Base-by-base conservation (phyloP, 2,888 invertebrate species). In the Arrhopalites spinosus region DNA sequence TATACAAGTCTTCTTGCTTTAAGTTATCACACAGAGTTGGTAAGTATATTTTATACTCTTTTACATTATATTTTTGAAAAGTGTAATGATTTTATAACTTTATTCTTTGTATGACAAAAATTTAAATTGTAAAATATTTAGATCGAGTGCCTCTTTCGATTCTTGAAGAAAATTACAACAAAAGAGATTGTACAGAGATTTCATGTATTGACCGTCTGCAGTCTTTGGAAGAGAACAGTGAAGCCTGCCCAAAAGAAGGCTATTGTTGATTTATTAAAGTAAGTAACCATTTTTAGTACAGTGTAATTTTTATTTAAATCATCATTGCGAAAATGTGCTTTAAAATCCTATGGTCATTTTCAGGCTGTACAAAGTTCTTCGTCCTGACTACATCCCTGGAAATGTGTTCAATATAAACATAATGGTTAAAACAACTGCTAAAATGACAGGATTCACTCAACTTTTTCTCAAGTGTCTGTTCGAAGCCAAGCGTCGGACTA, bases 291-390 rank as follows among this genome's bases (percentile, higher is more conserved):
- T 59, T 5, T n/a, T 59, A 7, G 56, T 20, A 59, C 13, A 2
- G 11, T 59, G 20, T 59, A 5, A 56, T n/a, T 56, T 8, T 56
- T 56, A 13, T 56, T 56, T 56, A 56, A 56, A n/a, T n/a, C n/a
- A n/a, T n/a, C n/a, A n/a, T n/a, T n/a, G n/a, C n/a, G 11, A 56
- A 56, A 56, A 56, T 13, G 20, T 56, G 15, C 45, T 11, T 45
- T 45, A 45, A 11, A 45, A 45, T 45, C n/a, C n/a, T 47, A 7
- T 47, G 17, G 17, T n/a, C 7, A 20, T 7, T 29, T 70, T 15
- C 20, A 70, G 70, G 36, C 17, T 56, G 17, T 63, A 45, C 17
- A 73, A 73, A 64, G 17, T 64, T 27, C 25, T 73, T n/a, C 47
- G 73, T n/a, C 73, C 73, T 5, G 64, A 63, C 17, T 47, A 27